Base-by-base conservation (phyloP, 2,113 vertebrate genomes). In the Engraulis encrasicolus region DNA sequence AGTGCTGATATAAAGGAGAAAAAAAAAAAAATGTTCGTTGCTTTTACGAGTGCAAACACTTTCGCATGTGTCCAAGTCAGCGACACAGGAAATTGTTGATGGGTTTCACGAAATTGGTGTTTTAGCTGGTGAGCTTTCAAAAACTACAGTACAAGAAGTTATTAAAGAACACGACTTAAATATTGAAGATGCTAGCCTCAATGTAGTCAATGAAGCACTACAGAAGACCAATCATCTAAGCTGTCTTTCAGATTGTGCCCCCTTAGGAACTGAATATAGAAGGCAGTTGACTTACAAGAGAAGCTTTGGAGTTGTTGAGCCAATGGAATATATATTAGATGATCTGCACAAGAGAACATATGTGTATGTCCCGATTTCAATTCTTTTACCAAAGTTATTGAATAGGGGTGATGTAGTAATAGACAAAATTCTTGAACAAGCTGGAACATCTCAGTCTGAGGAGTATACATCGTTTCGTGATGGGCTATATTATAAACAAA, bases 41-140 rank as follows among this genome's bases (percentile, higher is more conserved):
- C 36, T 81, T 34, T 34, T 85, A 74, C 31, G 48, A 17, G 50
- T 81, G 52, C 78, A 85, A 81, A 66, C 79, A 17, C 36, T 81
- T 20, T 48, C 48, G 78, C 78, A 84, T 14, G 54, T 85, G n/a
- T 81, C 79, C 20, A 81, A 50, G 20, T 81, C 78, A 52, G 83
- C 79, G 15, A 81, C 45, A 40, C 58, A 77, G 45, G 58, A 85
- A 77, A 85, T 81, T 50, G 58, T 85, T n/a, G 79, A 54, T n/a
- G 79, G 50, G 81, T 79, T 81, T 45, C 20, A 85, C 81, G 45
- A 85, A 48, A 81, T 85, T 50, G 79, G 45, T 37, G 23, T 74
- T 36, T 74, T 81, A 50, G 52, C 79, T 74, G 83, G 48, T 23
- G 78, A 80, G n/a, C 36, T 82, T 14, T 82, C 37, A 82, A 82